These are phyloP conservation scores for Aporophyla nigra DNA, from an alignment of 2,888 invertebrate genomes.

Conservation along the genomic window DNA sequence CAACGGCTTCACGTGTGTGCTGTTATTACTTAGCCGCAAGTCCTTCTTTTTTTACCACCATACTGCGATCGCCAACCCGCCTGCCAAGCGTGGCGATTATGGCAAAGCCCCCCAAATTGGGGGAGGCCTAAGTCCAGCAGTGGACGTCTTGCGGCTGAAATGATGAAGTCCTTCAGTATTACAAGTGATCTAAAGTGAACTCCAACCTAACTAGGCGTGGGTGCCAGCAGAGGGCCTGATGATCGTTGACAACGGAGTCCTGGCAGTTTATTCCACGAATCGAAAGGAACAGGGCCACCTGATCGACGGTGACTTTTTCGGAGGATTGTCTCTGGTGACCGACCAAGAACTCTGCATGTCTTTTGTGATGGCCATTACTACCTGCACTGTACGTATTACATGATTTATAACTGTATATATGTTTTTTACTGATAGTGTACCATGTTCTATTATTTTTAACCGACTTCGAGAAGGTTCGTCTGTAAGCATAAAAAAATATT, in stretches of 20 bases:
- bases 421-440: background rate
- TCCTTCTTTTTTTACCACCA: no score
- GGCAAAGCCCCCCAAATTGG: no score
- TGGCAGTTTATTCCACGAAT: constrained; percentile 68
- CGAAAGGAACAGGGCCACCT: constrained; percentile 69
- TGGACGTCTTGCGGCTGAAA: no score
- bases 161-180: no score
- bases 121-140: no score
- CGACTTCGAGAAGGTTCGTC: no score
- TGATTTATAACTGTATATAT: background rate
- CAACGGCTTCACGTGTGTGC: no score
- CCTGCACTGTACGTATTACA: constrained; percentile 55
- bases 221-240: constrained; percentile 65
- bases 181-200: background rate
- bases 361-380: constrained; percentile 67
- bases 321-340: constrained; percentile 72
- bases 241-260: constrained; percentile 68
- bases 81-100: no score
- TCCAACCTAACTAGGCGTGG: constrained; percentile 45
- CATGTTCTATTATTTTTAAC: no score
- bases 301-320: constrained; percentile 74
- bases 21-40: no score
- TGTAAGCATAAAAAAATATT: no score
- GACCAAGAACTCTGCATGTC: constrained; percentile 70
- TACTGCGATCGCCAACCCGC: no score